Base-by-base conservation (phyloP, 2,797 vertebrate genomes). In the Pipistrellus pygmaeus region DNA sequence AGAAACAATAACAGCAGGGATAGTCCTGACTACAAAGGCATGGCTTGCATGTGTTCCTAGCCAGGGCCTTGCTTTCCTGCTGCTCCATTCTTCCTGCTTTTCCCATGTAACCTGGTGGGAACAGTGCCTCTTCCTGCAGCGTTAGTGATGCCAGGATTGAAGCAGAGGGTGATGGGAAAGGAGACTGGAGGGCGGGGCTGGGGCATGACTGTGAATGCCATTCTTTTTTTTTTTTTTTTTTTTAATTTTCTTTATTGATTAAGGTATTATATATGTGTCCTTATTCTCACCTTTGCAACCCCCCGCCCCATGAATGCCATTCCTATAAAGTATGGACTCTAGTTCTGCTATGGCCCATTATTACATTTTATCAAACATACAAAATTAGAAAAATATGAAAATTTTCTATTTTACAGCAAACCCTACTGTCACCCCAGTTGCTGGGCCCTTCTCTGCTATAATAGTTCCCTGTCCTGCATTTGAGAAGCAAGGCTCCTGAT, bases 361-460 rank as follows among this genome's bases (percentile, higher is more conserved):
- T 75, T 41, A 23, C n/a, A 51, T 82, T 82, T 81, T 75, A 75
- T 51, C 69, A 86, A 86, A 81, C 13, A 73, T 8, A 51, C 7
- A 77, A 62, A 62, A 84, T 48, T 62, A 71, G 11, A 77, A 71
- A 77, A 84, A 84, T 27, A 51, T 25, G 13, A 72, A 72, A 55
- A n/a, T 55, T 23, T 82, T 82, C 38, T 66, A 60, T 60, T 48
- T 94, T 75, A 86, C 6, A 68, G n/a, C n/a, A 87, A 86, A 91
- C 25, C 27, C 62, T 71, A 77, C 27, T 20, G 7, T 83, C 27
- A 62, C 6, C 60, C 41, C 21, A 53, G 44, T 30, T 75, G 69
- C 32, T 44, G 32, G 7, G 3, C 68, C 14, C 11, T 30, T 75
- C 38, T 78, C 3, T 85, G 60, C 30, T 62, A n/a, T n/a, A n/a